Conservation (phyloP, 2,113 vertebrate species). For the Prietella phreatophila region DNA sequence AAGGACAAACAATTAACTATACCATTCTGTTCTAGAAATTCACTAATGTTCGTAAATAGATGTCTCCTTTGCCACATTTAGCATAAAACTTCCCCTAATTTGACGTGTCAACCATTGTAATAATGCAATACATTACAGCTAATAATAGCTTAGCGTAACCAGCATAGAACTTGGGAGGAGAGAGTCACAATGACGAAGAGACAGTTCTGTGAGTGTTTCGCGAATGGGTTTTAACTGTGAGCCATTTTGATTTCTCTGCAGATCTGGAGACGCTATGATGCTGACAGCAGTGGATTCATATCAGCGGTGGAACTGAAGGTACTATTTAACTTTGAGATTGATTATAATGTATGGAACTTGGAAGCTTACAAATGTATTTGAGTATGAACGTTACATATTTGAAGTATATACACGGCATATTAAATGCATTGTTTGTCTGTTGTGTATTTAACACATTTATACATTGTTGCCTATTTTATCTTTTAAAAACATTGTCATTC, state of each 20-base stretch:
- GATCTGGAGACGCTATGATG: constrained; percentile 92
- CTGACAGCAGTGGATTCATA: constrained; percentile 92
- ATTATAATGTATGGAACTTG: not conserved
- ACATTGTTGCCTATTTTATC: not conserved
- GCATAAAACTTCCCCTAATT: not conserved
- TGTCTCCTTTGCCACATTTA: not conserved
- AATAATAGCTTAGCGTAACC: not conserved
- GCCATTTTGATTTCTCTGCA: constrained; percentile 50
- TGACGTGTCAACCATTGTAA: not conserved
- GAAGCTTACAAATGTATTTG: not conserved
- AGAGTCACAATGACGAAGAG: not conserved
- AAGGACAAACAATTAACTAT: not conserved
- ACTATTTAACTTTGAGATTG: not conserved
- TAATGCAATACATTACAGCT: not conserved
- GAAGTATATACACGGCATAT: not conserved
- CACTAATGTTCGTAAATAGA: not conserved
- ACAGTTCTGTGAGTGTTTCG: not conserved
- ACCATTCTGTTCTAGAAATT: not conserved
- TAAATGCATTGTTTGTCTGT: not conserved
- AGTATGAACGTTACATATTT: not conserved
- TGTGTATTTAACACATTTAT: not conserved
- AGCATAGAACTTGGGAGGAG: not conserved
- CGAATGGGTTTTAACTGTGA: not conserved
- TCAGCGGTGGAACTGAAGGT: constrained; percentile 84
- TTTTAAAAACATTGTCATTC: not conserved